Evolutionary conservation across 92 coral and sea anemone genomes (phyloP).

Genomic region (Palythoa grandiflora): DNA sequence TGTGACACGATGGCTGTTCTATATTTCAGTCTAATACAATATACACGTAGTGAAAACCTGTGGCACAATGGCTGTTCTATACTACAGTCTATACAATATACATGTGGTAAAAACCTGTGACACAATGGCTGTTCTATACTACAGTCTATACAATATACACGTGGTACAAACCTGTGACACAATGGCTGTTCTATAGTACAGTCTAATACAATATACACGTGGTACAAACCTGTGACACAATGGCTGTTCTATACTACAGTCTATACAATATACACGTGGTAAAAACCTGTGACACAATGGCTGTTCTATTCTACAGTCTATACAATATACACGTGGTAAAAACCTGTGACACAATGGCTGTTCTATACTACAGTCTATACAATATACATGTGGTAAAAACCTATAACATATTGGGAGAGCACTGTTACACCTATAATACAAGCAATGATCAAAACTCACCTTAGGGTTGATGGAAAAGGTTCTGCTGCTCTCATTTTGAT

Average conservation of each 20-base stretch:
- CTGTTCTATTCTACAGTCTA: too few species aligned
- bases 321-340: too few species aligned
- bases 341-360: not conserved
- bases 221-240: not conserved
- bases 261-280: too few species aligned
- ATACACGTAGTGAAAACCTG: not conserved
- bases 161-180: too few species aligned
- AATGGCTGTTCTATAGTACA: too few species aligned
- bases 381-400: not conserved
- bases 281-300: not conserved
- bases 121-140: not conserved
- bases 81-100: too few species aligned
- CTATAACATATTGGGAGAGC: not conserved
- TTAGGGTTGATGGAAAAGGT: conserved; percentile 84
- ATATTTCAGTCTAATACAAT: too few species aligned
- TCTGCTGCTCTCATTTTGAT: conserved; percentile 92
- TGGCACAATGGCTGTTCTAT: not conserved
- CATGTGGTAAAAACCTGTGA: not conserved
- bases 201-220: too few species aligned
- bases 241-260: too few species aligned
- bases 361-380: too few species aligned
- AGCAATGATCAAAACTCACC: conserved; percentile 58
- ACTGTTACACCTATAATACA: not conserved
- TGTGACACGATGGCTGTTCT: not conserved
- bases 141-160: too few species aligned